Conservation (phyloP, 2,888 invertebrate genomes). For the Sabatieria punctata region DNA sequence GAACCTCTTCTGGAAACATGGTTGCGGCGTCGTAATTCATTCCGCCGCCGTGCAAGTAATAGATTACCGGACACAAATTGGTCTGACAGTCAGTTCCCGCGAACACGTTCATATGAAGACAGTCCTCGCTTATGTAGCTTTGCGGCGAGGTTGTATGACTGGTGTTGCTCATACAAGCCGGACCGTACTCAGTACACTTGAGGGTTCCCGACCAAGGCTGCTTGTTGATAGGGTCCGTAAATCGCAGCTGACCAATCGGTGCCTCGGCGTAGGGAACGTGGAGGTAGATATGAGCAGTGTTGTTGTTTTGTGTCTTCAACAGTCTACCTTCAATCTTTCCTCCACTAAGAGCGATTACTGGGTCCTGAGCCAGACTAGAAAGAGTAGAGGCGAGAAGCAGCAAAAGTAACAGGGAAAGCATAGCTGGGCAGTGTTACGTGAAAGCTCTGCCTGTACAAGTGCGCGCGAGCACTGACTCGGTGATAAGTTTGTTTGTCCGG, state of each 20-base stretch:
- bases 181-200: not conserved
- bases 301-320: too few species aligned
- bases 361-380: too few species aligned
- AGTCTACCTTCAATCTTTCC: too few species aligned
- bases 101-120: slow-evolving; percentile 7
- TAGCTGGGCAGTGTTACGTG: too few species aligned
- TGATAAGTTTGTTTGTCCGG: too few species aligned
- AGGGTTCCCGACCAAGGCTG: slow-evolving; percentile 1
- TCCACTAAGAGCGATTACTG: too few species aligned
- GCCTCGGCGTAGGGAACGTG: slow-evolving; percentile 6
- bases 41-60: slow-evolving; percentile 10
- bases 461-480: too few species aligned
- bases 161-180: not conserved
- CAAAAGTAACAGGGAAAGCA: too few species aligned
- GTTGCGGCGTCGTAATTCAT: slow-evolving; percentile 7
- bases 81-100: not conserved
- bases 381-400: too few species aligned
- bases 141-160: not conserved
- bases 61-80: slow-evolving; percentile 7
- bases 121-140: slow-evolving; percentile 5
- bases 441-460: too few species aligned
- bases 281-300: too few species aligned
- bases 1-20: slow-evolving; percentile 7
- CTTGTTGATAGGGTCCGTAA: not conserved
- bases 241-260: slow-evolving; percentile 4